Percentiles rank a stretch among this genome's conserved stretches.
Conservation (phyloP, 2,888 invertebrate species). For the Nephrotoma flavescens region DNA sequence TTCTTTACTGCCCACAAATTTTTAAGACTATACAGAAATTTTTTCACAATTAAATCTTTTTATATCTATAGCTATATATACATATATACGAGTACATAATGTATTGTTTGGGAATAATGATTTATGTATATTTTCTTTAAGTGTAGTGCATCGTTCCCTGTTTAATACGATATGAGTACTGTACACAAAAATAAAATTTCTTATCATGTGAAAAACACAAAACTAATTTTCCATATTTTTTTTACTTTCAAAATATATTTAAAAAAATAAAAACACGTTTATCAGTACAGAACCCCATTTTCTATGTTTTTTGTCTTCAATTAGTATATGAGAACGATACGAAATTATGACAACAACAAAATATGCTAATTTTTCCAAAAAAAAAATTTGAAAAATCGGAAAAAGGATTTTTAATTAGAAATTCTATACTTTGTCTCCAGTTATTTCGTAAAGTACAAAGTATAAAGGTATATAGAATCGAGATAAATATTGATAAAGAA, state of each 20-base stretch:
- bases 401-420: neutral
- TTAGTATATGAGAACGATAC: neutral
- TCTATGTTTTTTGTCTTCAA: neutral
- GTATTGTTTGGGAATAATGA: neutral
- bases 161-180: neutral
- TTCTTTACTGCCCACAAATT: neutral
- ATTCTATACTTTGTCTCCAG: neutral
- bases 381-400: neutral
- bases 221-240: neutral
- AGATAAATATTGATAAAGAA: neutral
- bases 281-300: neutral
- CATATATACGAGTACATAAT: neutral
- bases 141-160: neutral
- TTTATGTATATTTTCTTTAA: neutral
- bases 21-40: neutral
- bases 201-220: neutral
- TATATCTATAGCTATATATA: neutral
- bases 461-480: neutral
- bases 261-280: neutral
- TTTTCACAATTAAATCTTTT: neutral
- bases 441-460: neutral
- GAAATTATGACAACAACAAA: neutral
- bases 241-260: neutral
- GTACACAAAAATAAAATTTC: neutral
- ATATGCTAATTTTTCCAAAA: neutral